phyloP scores from a whole-genome alignment of 2,797 vertebrate genomes.

The Myripristis jacobus region DNA sequence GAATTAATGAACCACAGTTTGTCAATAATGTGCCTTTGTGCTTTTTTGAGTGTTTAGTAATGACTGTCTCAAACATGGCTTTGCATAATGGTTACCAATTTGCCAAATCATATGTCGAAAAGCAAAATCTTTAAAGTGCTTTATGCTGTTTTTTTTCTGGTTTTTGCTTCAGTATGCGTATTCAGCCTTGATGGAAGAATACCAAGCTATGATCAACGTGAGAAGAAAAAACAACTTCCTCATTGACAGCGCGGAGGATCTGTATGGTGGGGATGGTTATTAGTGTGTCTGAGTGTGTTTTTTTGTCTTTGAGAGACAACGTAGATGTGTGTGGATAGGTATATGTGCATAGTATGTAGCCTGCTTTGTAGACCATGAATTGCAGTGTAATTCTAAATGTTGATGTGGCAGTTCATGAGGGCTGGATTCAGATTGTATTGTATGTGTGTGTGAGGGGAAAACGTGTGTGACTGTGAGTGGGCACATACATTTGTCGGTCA shows the following conservation, averaged over 20 bases:
- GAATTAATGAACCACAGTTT: conserved; percentile 22
- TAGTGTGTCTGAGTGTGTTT: background rate
- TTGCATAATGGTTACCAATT: conserved; percentile 17
- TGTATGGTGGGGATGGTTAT: conserved; percentile 83
- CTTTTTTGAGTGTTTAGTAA: conserved; percentile 12
- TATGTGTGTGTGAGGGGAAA: background rate
- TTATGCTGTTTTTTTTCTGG: background rate
- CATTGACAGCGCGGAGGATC: conserved; percentile 90
- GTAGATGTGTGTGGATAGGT: background rate
- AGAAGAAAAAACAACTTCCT: conserved; percentile 86
- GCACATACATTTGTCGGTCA: no score
- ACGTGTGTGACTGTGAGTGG: background rate
- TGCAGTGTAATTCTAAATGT: no score
- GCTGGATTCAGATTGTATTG: no score
- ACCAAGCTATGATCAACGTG: conserved; percentile 87
- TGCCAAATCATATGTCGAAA: background rate
- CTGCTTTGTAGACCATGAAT: no score
- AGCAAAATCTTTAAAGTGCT: no score
- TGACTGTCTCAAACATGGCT: background rate
- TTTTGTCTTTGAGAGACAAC: no score
- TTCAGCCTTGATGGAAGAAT: conserved; percentile 85
- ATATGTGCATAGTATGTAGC: no score
- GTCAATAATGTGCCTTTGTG: conserved; percentile 1
- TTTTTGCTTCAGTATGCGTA: conserved; percentile 89
- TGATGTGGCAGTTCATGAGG: no score